Conservation (phyloP, 35 echinoderm and acorn worm genomes). For the Ophiothrix spiculata region DNA sequence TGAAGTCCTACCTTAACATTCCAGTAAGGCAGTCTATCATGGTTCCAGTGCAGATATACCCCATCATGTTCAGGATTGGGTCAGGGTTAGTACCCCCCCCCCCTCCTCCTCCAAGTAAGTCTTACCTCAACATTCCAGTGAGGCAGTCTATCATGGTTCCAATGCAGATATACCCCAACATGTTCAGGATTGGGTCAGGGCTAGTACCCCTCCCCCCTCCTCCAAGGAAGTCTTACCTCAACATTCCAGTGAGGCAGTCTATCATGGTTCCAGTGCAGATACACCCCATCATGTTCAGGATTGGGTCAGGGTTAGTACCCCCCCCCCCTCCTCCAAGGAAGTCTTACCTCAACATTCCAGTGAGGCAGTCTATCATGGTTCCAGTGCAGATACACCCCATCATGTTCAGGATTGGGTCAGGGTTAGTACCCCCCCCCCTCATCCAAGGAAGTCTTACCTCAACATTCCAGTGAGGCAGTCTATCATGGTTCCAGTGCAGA, state of each 20-base stretch:
- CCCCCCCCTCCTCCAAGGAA: too few relatives aligned
- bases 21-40: slow-evolving; percentile 77
- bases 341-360: slow-evolving; percentile 68
- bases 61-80: slow-evolving; percentile 68
- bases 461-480: slow-evolving; percentile 82
- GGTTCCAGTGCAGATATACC: slow-evolving; percentile 82
- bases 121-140: slow-evolving; percentile 81
- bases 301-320: too few relatives aligned
- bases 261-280: slow-evolving; percentile 90
- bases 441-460: slow-evolving; percentile 36
- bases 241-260: slow-evolving; percentile 83
- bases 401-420: slow-evolving; percentile 76
- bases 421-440: too few relatives aligned
- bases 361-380: slow-evolving; percentile 79
- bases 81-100: too few relatives aligned
- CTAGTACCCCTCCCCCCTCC: too few relatives aligned
- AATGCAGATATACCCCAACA: slow-evolving; percentile 67
- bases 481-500: slow-evolving; percentile 89
- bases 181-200: slow-evolving; percentile 79
- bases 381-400: slow-evolving; percentile 78
- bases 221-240: slow-evolving; percentile 40
- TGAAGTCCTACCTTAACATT: too few relatives aligned
- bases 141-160: slow-evolving; percentile 78
- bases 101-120: too few relatives aligned
- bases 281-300: slow-evolving; percentile 60